Evolutionary conservation across 2,888 invertebrate species (phyloP).

Genomic region (Keiferia lycopersicella): DNA sequence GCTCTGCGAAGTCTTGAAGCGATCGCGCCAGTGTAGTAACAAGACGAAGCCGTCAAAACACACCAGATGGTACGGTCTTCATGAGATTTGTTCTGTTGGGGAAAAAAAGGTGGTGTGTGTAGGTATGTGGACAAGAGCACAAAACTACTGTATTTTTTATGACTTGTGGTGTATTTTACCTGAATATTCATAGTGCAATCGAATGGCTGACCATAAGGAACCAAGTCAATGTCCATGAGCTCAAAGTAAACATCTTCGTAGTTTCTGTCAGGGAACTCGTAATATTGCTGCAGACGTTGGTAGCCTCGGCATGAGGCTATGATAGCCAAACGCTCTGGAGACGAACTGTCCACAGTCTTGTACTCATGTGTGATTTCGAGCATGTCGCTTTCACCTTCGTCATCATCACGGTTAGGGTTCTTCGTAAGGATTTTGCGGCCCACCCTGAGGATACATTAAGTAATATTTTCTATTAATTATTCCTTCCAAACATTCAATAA

Average conservation of each 20-base stretch:
- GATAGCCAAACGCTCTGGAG: slow-evolving; percentile 84
- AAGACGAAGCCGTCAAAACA: slow-evolving; percentile 83
- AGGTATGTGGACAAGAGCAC: neutral
- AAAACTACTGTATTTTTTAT: neutral
- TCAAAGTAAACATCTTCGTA: slow-evolving; percentile 84
- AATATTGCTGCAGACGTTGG: slow-evolving; percentile 82
- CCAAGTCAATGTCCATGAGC: slow-evolving; percentile 84
- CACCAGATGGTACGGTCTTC: slow-evolving; percentile 84
- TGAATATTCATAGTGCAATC: slow-evolving; percentile 84
- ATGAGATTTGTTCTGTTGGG: slow-evolving; percentile 80
- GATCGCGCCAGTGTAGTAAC: slow-evolving; percentile 86
- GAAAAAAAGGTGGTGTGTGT: slow-evolving; percentile 1
- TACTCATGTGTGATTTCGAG: slow-evolving; percentile 84
- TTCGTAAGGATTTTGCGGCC: slow-evolving; percentile 86
- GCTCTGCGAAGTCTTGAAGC: slow-evolving; percentile 83
- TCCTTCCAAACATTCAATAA: neutral
- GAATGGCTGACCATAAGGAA: slow-evolving; percentile 85
- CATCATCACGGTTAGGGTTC: slow-evolving; percentile 82
- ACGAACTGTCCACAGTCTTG: slow-evolving; percentile 83
- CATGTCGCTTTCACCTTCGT: slow-evolving; percentile 83
- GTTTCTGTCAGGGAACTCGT: slow-evolving; percentile 81
- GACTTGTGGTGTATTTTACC: slow-evolving; percentile 48
- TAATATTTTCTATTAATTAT: neutral
- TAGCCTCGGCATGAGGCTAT: slow-evolving; percentile 85
- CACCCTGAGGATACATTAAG: slow-evolving; percentile 70